Conservation (phyloP, 2,113 vertebrate species). For the Zootoca vivipara region DNA sequence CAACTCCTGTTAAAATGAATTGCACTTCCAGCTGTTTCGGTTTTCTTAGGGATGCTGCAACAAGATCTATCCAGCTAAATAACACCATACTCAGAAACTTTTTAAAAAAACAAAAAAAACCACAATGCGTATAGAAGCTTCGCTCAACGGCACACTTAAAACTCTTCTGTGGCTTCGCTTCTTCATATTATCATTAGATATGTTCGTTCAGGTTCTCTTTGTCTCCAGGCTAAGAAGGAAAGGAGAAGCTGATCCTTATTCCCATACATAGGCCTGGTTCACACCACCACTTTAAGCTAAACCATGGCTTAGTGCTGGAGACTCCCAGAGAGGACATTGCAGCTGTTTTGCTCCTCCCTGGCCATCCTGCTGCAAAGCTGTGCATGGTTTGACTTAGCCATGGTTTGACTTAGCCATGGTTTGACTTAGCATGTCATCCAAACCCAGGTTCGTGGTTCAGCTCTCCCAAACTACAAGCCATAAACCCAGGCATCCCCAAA, state of each 20-base stretch:
- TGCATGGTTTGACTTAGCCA: too few species aligned
- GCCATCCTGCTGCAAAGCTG: too few species aligned
- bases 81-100: neutral
- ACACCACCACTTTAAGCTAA: too few species aligned
- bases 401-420: too few species aligned
- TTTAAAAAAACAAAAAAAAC: neutral
- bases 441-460: too few species aligned
- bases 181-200: neutral
- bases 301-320: too few species aligned
- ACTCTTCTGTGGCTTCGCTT: neutral
- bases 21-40: constrained; percentile 24
- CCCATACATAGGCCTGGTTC: too few species aligned
- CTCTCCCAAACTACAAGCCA: too few species aligned
- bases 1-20: constrained; percentile 15
- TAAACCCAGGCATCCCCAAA: too few species aligned
- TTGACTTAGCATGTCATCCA: too few species aligned
- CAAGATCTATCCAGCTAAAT: neutral
- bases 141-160: neutral
- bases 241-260: neutral
- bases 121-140: neutral
- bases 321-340: too few species aligned
- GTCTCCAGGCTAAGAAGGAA: neutral
- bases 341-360: too few species aligned
- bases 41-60: neutral
- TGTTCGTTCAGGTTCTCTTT: neutral